phyloP scores from a whole-genome alignment of 2,888 invertebrate genomes.

The Lycia hirtaria region DNA sequence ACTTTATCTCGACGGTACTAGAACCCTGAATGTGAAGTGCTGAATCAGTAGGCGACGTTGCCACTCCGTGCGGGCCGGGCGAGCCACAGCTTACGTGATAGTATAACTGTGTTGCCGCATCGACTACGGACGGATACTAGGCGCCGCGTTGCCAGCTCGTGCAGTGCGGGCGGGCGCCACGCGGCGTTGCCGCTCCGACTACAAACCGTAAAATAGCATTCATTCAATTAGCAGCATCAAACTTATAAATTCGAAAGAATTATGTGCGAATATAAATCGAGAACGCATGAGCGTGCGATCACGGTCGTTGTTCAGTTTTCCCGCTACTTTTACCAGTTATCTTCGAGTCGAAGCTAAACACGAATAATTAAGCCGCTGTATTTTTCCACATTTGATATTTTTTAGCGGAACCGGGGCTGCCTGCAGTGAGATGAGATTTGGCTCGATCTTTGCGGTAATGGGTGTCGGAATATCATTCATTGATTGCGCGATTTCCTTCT shows the following conservation, averaged over 20 bases:
- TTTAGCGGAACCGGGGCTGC: constrained; percentile 14
- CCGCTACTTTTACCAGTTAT: constrained; percentile 22
- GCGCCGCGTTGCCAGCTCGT: constrained; percentile 78
- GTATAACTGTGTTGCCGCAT: constrained; percentile 60
- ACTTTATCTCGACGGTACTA: constrained; percentile 24
- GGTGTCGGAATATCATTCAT: constrained; percentile 54
- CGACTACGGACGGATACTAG: constrained; percentile 58
- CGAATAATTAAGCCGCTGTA: constrained; percentile 9
- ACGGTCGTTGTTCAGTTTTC: constrained; percentile 22
- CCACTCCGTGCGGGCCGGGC: constrained; percentile 52
- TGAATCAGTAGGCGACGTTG: constrained; percentile 80
- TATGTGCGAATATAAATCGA: constrained; percentile 49
- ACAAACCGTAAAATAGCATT: constrained; percentile 76
- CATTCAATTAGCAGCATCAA: constrained; percentile 71
- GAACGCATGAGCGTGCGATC: constrained; percentile 37
- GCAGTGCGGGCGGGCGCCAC: constrained; percentile 68
- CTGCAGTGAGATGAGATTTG: constrained; percentile 42
- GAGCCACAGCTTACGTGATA: constrained; percentile 23
- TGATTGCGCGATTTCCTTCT: constrained; percentile 56
- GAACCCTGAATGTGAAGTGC: constrained; percentile 68
- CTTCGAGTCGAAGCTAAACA: constrained; percentile 1
- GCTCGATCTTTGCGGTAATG: constrained; percentile 45
- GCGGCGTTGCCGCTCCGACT: constrained; percentile 68
- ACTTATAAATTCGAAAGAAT: constrained; percentile 56
- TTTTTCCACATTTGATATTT: constrained; percentile 29